Conservation (phyloP, 2,797 vertebrate species). For the Crenichthys baileyi region DNA sequence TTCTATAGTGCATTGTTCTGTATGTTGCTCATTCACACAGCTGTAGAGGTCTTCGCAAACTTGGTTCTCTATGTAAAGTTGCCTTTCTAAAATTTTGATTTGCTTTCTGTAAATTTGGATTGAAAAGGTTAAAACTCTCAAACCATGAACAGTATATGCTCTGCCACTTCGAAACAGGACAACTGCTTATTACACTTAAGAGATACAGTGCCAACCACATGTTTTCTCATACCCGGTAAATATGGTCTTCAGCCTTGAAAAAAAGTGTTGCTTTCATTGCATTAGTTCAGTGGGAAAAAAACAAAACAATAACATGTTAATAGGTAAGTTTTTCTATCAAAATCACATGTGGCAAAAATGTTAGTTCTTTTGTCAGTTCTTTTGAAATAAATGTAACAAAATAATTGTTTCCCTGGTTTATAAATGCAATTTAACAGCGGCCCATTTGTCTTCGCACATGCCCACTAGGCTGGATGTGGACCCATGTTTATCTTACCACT, state of each 20-base stretch:
- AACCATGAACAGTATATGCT: background rate
- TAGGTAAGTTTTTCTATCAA: too few species aligned
- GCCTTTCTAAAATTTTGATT: constrained; percentile 22
- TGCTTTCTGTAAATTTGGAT: constrained; percentile 35
- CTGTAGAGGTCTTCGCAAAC: constrained; percentile 8
- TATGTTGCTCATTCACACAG: constrained; percentile 16
- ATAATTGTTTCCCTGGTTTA: too few species aligned
- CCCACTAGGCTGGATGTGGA: too few species aligned
- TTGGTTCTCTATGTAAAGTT: constrained; percentile 9
- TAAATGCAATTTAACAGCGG: too few species aligned
- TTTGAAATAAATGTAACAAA: too few species aligned
- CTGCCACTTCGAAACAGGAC: background rate
- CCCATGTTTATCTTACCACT: too few species aligned
- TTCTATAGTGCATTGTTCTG: constrained; percentile 22
- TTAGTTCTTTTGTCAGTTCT: too few species aligned
- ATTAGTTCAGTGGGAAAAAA: too few species aligned
- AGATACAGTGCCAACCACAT: background rate
- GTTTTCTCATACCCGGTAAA: background rate
- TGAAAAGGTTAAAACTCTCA: constrained; percentile 14
- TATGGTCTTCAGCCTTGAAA: background rate
- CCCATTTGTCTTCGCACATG: too few species aligned
- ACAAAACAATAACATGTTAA: too few species aligned
- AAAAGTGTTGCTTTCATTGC: background rate
- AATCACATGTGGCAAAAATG: too few species aligned
- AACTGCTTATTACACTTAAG: background rate